Evolutionary conservation across 2,797 vertebrate species (phyloP), one percentile per base, ranked within the genome.

Genomic region (Syngnathus acus): DNA sequence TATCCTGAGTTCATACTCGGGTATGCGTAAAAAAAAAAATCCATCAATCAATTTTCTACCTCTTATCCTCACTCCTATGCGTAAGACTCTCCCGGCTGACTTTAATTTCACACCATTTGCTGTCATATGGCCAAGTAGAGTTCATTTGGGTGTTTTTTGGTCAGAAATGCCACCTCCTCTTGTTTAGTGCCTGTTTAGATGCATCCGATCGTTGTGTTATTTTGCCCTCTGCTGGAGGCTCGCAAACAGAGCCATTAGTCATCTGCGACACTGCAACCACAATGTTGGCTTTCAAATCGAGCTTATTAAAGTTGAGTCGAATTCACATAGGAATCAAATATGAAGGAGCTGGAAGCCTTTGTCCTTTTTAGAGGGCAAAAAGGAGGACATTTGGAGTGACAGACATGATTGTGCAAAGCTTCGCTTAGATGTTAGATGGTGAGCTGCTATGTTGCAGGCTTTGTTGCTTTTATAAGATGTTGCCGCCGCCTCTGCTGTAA

Each of bases 211-310:
- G 2, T 79, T 72, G 83, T 74, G 78, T 79, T 68, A 81, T 81
- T 76, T 83, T 86, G 86, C 87, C 89, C 86, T 82, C 87, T 89
- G 82, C 80, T 89, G 87, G 89, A 84, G 47, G 71, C 58, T 71
- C 43, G 4, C 23, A 62, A 43, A 62, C 60, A 45, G 45, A 43
- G 40, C 17, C n/a, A 62, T 62, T 45, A 26, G 21, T 45, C 39
- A 14, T 21, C 10, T 61, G 58, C 39, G 14, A 14, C n/a, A 14
- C n/a, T 13, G 10, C n/a, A 6, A 23, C 55, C 39, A 60, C 40
- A 17, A 26, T 43, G 21, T 14, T 43, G 6, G 14, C 1, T 57
- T 57, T 2, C 1, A 16, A 55, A 55, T 13, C 8, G 17, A 3
- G 23, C 26, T 2, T 16, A 32, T 57, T 32, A 5, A 17, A 8